Evolutionary conservation across 2,797 vertebrate species (phyloP), one percentile per base, ranked within the genome.

Genomic region (Pitangus sulphuratus): DNA sequence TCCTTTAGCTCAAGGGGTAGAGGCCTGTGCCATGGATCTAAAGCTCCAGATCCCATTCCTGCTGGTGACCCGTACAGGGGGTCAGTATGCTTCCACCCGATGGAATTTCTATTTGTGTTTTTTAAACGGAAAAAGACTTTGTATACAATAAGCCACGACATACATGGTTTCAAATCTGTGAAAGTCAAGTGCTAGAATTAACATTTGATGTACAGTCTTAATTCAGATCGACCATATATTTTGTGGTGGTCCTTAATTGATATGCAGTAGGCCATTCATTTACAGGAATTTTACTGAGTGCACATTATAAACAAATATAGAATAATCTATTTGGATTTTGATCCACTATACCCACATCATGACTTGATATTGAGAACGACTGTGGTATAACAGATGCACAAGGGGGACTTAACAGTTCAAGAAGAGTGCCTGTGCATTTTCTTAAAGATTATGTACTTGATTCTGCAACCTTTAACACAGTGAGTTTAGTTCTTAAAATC

Each of bases 31-130:
- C 92, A 92, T 97, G 95, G 94, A 96, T 96, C 94, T 97, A 94
- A 96, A 97, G 95, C 96, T 97, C 90, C 94, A 95, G 94, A 97
- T 95, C 96, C 96, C 95, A 95, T 94, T 95, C 89, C 94, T 97
- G 96, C 95, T 97, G 96, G 94, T 96, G 94, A 97, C 94, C 95
- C 95, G 20, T 97, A 95, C 93, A 96, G 96, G 96, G 96, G 95
- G 96, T 96, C 96, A 97, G 96, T 97, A 96, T 97, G 96, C 94
- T 96, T 97, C 96, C 94, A 96, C 96, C 96, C 96, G 95, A 96
- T 96, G 95, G 95, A 97, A 96, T 96, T 97, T 97, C 94, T 97
- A 75, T 95, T 97, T 95, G 94, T 96, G 94, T 94, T 96, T 95
- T 95, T 94, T 91, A 56, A 97, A 90, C 83, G 86, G 90, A 95